phyloP scores from a whole-genome alignment of 1,140 invertebrate genomes.

The Delia radicum region DNA sequence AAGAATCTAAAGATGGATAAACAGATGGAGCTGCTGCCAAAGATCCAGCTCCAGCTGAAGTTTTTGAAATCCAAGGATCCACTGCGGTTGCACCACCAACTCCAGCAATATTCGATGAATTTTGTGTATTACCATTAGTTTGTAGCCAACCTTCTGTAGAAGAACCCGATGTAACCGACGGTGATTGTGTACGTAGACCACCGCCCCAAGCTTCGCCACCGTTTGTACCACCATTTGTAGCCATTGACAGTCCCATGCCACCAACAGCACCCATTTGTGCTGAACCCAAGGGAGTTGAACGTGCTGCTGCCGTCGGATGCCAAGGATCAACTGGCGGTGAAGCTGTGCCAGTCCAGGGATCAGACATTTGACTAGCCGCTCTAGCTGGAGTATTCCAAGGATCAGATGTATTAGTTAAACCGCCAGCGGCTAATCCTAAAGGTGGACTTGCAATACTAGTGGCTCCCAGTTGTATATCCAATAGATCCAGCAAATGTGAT shows the following conservation, averaged over 20 bases:
- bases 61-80: constrained; percentile 48
- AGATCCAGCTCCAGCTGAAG: constrained; percentile 28
- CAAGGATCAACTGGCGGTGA: constrained; percentile 62
- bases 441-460: constrained; percentile 56
- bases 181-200: constrained; percentile 46
- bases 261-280: constrained; percentile 37
- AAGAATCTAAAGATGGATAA: constrained; percentile 7
- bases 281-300: constrained; percentile 29
- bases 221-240: constrained; percentile 4
- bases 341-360: constrained; percentile 61
- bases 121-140: constrained; percentile 46
- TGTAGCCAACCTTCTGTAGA: constrained; percentile 54
- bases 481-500: constrained; percentile 77
- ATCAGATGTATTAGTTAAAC: constrained; percentile 55
- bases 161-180: constrained; percentile 50
- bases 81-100: constrained; percentile 30
- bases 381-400: constrained; percentile 71
- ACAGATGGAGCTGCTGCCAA: constrained; percentile 31
- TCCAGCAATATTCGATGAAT: constrained; percentile 21
- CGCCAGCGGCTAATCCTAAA: constrained; percentile 44
- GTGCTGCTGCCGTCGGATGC: constrained; percentile 54
- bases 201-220: constrained; percentile 43
- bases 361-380: constrained; percentile 55
- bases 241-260: constrained; percentile 28
- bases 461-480: constrained; percentile 76